Evolutionary conservation across 2,797 vertebrate genomes (phyloP).

Genomic region (Chloroceryle inda): DNA sequence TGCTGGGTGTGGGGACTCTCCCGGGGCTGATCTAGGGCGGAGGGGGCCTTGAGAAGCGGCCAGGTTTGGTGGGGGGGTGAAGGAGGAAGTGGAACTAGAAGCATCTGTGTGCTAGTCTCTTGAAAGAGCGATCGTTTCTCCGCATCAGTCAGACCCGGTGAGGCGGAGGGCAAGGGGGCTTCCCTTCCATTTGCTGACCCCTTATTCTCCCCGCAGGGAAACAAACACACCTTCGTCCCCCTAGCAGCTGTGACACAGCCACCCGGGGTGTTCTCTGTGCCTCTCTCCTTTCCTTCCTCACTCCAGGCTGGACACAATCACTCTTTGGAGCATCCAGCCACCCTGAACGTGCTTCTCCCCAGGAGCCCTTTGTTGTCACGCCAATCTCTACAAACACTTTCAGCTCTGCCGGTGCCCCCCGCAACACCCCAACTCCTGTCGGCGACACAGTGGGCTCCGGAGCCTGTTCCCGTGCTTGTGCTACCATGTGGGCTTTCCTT

Average conservation of each 20-base stretch:
- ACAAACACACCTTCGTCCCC: fast-evolving
- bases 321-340: not conserved
- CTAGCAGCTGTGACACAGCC: fast-evolving
- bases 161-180: not conserved
- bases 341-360: fast-evolving
- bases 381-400: not conserved
- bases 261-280: not conserved
- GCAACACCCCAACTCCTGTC: fast-evolving
- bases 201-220: not conserved
- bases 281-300: not conserved
- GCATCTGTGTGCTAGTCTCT: fast-evolving
- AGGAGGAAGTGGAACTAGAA: not conserved
- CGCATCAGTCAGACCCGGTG: fast-evolving
- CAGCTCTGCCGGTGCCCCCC: not conserved
- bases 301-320: not conserved
- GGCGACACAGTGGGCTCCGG: fast-evolving
- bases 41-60: not conserved
- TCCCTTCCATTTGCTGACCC: not conserved
- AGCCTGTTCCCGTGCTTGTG: not conserved
- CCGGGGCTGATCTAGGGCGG: not conserved
- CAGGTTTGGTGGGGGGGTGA: not conserved
- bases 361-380: not conserved
- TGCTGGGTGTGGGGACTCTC: not conserved
- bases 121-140: not conserved
- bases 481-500: not conserved